A percentile compares a stretch with the other conserved stretches of the same genome.
Conservation (phyloP, 2,797 vertebrate species). For the Gymnoscopelus microlampas region DNA sequence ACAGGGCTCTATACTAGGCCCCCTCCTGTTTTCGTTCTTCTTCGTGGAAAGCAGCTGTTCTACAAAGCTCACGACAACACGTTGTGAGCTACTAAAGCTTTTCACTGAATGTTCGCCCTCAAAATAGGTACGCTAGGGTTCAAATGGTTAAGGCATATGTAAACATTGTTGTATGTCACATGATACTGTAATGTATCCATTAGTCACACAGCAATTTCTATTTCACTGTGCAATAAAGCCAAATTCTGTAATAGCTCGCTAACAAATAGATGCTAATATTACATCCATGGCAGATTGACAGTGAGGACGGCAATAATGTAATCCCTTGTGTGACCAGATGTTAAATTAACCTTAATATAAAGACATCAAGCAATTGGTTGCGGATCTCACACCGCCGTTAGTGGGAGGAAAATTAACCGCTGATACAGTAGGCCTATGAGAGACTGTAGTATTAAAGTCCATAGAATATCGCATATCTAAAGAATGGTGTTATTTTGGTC, state of each 20-base stretch:
- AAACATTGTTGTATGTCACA: no score
- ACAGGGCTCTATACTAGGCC: no score
- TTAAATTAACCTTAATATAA: slow-evolving; percentile 71
- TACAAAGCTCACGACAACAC: no score
- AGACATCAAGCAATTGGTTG: slow-evolving; percentile 67
- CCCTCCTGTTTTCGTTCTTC: no score
- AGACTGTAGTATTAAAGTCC: slow-evolving; percentile 18
- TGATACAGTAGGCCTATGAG: slow-evolving; percentile 14
- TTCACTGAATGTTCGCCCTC: no score
- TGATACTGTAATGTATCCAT: no score
- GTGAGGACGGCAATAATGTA: slow-evolving; percentile 72
- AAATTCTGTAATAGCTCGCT: slow-evolving; percentile 69
- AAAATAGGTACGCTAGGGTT: no score
- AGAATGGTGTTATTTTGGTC: neutral
- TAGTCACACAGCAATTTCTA: no score
- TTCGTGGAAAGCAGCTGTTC: no score
- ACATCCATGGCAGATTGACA: slow-evolving; percentile 65
- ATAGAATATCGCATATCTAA: slow-evolving; percentile 4
- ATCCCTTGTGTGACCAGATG: slow-evolving; percentile 67
- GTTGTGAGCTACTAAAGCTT: no score
- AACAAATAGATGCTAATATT: slow-evolving; percentile 62
- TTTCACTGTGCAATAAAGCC: slow-evolving; percentile 27
- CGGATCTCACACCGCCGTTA: slow-evolving; percentile 41
- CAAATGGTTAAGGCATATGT: no score
- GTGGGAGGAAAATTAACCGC: slow-evolving; percentile 38